Percentiles rank a stretch among this genome's conserved stretches.
Conservation (phyloP, 2,797 vertebrate genomes). For the Ciconia nigra region DNA sequence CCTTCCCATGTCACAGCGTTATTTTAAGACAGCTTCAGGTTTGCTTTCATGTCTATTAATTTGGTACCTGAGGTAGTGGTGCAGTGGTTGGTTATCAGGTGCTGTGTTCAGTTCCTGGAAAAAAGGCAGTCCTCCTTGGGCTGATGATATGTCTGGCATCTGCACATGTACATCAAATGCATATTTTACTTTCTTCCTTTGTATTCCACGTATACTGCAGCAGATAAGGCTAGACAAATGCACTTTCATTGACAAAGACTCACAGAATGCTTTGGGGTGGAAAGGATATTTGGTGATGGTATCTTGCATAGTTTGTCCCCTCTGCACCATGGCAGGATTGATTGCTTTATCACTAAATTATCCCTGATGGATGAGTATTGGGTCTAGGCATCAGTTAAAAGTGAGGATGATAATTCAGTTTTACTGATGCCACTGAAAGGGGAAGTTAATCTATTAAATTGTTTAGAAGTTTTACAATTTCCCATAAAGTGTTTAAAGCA, state of each 20-base stretch:
- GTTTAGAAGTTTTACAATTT: constrained; percentile 70
- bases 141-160: not conserved
- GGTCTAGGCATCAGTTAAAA: constrained; percentile 33
- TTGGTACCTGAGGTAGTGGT: not conserved
- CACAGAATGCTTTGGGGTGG: not conserved
- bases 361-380: constrained; percentile 19
- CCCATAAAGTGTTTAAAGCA: constrained; percentile 62
- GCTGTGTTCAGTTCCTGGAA: not conserved
- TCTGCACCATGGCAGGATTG: not conserved
- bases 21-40: not conserved
- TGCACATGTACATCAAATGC: constrained; percentile 14
- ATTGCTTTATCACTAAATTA: not conserved
- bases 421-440: constrained; percentile 50
- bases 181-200: constrained; percentile 29
- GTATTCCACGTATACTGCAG: not conserved
- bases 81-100: not conserved
- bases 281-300: constrained; percentile 28
- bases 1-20: not conserved
- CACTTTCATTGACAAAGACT: not conserved
- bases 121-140: not conserved
- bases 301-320: constrained; percentile 34
- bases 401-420: constrained; percentile 15
- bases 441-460: constrained; percentile 60
- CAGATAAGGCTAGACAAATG: constrained; percentile 55
- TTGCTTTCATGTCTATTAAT: not conserved